These are phyloP conservation scores for Parauchenoglanis punctatus DNA, from an alignment of 2,797 vertebrate species.

Conservation along the genomic window DNA sequence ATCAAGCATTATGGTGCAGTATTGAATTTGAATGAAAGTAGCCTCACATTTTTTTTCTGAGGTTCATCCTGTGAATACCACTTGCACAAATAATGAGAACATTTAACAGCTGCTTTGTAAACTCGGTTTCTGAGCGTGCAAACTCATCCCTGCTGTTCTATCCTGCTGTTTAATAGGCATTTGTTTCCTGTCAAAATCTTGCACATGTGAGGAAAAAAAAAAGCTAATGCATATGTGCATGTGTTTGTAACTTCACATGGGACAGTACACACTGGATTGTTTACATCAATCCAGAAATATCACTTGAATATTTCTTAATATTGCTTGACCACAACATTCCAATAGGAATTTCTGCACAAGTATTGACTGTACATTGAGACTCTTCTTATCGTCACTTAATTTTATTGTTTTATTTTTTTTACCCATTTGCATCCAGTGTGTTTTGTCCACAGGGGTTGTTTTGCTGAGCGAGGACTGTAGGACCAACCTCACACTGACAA, in stretches of 20 bases:
- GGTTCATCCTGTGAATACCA: neutral
- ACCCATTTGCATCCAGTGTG: conserved; percentile 54
- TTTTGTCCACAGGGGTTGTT: conserved; percentile 53
- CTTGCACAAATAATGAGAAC: conserved; percentile 12
- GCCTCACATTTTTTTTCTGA: conserved; percentile 18
- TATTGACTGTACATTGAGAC: conserved; percentile 65
- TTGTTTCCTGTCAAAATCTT: conserved; percentile 8
- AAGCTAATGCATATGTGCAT: conserved; percentile 7
- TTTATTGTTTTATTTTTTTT: conserved; percentile 32
- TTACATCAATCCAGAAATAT: conserved; percentile 34
- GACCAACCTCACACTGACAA: conserved; percentile 76
- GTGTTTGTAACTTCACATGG: conserved; percentile 32
- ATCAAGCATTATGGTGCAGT: conserved; percentile 5
- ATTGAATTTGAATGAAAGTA: conserved; percentile 14
- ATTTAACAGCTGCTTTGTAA: conserved; percentile 20
- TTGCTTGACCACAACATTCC: conserved; percentile 57
- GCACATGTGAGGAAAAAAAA: neutral
- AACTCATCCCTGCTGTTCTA: neutral
- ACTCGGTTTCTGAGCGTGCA: neutral
- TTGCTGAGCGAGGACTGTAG: conserved; percentile 71
- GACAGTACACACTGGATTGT: conserved; percentile 57
- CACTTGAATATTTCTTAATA: conserved; percentile 26
- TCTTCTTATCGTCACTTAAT: conserved; percentile 56
- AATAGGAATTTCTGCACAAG: conserved; percentile 44
- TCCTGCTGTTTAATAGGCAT: neutral